phyloP scores from a whole-genome alignment of 2,888 invertebrate species.

The Megastigmus dorsalis region DNA sequence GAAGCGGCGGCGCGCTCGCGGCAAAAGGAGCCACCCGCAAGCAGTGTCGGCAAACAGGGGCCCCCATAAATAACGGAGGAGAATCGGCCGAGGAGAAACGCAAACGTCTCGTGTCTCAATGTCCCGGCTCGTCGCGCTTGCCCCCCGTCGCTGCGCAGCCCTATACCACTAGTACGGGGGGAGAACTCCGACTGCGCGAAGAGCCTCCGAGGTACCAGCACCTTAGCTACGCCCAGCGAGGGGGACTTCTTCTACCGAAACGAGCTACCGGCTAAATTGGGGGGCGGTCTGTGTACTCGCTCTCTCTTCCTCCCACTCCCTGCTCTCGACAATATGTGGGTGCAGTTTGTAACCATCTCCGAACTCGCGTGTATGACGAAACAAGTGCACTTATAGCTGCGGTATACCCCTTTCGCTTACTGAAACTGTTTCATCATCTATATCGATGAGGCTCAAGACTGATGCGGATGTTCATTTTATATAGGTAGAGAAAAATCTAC shows the following conservation, averaged over 20 bases:
- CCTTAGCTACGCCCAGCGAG: background rate
- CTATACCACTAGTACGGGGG: no score
- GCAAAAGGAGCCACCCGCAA: conserved; percentile 70
- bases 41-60: conserved; percentile 68
- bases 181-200: background rate
- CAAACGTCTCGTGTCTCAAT: conserved; percentile 2
- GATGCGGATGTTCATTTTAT: no score
- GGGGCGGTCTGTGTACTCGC: conserved; percentile 57
- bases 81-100: background rate
- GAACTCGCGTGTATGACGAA: no score
- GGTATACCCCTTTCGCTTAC: no score
- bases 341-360: no score
- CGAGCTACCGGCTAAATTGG: conserved; percentile 60
- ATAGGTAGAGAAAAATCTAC: no score
- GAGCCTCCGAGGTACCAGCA: conserved; percentile 20
- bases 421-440: no score
- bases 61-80: conserved; percentile 62
- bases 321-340: no score
- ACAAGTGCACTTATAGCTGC: no score
- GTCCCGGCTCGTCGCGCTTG: background rate
- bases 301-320: no score
- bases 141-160: background rate
- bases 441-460: no score
- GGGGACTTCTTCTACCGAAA: background rate
- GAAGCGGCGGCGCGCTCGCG: no score